phyloP scores from a whole-genome alignment of 2,113 vertebrate genomes.

The Pomatorhinus ruficollis region DNA sequence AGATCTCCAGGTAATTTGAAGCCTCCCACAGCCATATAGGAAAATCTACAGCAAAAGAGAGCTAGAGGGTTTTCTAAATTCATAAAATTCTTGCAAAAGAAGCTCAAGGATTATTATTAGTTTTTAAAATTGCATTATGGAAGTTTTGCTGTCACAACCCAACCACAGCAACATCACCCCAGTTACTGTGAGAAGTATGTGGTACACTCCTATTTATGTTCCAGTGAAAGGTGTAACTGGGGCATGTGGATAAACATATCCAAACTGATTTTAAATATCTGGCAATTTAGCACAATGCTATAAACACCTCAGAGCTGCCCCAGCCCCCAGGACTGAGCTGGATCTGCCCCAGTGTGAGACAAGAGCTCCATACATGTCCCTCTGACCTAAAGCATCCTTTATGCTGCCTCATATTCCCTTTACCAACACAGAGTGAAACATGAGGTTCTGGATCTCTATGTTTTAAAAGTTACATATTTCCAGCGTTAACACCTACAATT shows the following conservation, averaged over 20 bases:
- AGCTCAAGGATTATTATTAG: not conserved
- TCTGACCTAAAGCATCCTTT: not conserved
- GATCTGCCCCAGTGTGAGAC: not conserved
- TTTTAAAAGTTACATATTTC: not conserved
- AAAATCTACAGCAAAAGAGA: not conserved
- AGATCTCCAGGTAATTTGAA: not conserved
- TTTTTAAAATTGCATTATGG: not conserved
- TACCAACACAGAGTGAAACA: not conserved
- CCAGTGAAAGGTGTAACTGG: not conserved
- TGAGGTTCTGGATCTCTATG: not conserved
- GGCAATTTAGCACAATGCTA: not conserved
- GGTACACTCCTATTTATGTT: not conserved
- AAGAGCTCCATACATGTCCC: not conserved
- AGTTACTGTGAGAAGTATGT: accelerated
- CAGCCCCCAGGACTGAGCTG: not conserved
- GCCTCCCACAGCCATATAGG: not conserved
- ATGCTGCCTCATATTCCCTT: not conserved
- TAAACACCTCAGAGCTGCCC: not conserved
- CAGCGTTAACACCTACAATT: not conserved
- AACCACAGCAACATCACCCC: not conserved
- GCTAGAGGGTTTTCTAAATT: not conserved
- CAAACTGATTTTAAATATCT: not conserved
- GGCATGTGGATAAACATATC: not conserved
- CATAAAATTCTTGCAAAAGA: not conserved
- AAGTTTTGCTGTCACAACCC: not conserved